Evolutionary conservation across 2,797 vertebrate genomes (phyloP), one percentile per base, ranked within the genome.

Genomic region (Gallinago solitaria): DNA sequence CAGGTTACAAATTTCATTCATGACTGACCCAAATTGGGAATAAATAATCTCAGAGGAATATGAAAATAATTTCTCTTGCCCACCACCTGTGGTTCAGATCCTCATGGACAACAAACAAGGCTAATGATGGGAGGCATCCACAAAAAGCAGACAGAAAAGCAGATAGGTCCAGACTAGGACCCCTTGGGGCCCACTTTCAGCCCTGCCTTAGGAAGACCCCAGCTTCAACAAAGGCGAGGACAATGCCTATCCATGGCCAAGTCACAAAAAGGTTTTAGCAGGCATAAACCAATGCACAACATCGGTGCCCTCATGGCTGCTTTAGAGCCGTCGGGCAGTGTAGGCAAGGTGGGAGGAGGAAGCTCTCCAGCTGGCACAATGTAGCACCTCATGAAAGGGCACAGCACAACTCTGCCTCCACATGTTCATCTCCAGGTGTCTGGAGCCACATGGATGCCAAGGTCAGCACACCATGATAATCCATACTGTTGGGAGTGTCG

Each of bases 281-380:
- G 12, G 50, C 75, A 13, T 57, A 82, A 84, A 10, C 14, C 10
- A 2, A 69, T 14, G 16, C 32, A 53, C 14, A 28, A 6, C 11
- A 19, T 9, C 3, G 0, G 8, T 19, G 25, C 2, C 11, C 5
- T 60, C 37, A 19, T 1, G 2, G 25, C 4, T 6, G 3, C 3
- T 79, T 37, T 61, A 33, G 41, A 57, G 47, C 17, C 6, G 1
- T 48, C 60, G 45, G 2, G 6, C 3, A 16, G 18, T 9, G 16
- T 3, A 3, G 45, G 12, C 11, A 35, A 13, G 3, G 27, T 43
- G 18, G 30, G 75, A 89, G 18, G 6, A 9, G 6, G 13, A 53
- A 87, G 21, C 0, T 39, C 50, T 78, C 12, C 33, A 81, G 33
- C 51, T 67, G 24, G 23, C 35, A 24, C 0, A 2, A 39, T 35